Evolutionary conservation across 2,888 invertebrate genomes (phyloP).

Genomic region (Dicranocentrus wangi): DNA sequence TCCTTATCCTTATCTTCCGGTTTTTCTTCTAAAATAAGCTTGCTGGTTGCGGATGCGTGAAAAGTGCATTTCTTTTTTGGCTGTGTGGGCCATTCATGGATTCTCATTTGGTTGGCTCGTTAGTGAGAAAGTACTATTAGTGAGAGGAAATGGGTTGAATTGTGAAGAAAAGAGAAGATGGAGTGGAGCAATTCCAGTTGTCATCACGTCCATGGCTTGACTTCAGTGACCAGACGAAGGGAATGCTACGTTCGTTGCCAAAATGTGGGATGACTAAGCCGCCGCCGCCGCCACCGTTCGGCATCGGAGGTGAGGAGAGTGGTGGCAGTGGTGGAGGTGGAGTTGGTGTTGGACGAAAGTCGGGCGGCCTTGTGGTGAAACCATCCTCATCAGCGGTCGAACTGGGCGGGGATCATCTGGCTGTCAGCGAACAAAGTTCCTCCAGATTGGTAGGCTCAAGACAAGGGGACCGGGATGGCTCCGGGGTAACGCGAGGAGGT

Average conservation of each 20-base stretch:
- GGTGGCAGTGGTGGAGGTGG: neutral
- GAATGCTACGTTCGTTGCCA: constrained; percentile 55
- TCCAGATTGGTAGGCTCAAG: constrained; percentile 1
- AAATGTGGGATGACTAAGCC: constrained; percentile 18
- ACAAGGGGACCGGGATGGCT: constrained; percentile 15
- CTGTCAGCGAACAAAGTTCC: constrained; percentile 2
- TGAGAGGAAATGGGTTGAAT: constrained; percentile 70
- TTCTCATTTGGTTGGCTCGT: constrained; percentile 71
- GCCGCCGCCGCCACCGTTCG: constrained; percentile 8
- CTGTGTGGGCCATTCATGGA: constrained; percentile 68
- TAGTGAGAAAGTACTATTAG: constrained; percentile 71
- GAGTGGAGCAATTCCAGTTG: constrained; percentile 66
- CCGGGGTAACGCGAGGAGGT: neutral
- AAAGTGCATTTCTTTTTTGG: constrained; percentile 20
- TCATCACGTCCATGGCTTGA: constrained; percentile 60
- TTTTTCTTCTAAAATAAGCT: constrained; percentile 25
- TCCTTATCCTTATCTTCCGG: too few species aligned
- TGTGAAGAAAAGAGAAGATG: constrained; percentile 70
- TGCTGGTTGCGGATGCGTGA: constrained; percentile 47
- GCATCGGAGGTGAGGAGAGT: constrained; percentile 42
- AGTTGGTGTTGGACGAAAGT: neutral
- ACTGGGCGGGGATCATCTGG: neutral
- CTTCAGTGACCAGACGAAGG: constrained; percentile 55
- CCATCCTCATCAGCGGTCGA: neutral
- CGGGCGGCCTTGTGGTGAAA: neutral